A percentile compares a stretch with the other conserved stretches of the same genome.
phyloP scores from a whole-genome alignment of 2,797 vertebrate genomes.

The Pristis pectinata region DNA sequence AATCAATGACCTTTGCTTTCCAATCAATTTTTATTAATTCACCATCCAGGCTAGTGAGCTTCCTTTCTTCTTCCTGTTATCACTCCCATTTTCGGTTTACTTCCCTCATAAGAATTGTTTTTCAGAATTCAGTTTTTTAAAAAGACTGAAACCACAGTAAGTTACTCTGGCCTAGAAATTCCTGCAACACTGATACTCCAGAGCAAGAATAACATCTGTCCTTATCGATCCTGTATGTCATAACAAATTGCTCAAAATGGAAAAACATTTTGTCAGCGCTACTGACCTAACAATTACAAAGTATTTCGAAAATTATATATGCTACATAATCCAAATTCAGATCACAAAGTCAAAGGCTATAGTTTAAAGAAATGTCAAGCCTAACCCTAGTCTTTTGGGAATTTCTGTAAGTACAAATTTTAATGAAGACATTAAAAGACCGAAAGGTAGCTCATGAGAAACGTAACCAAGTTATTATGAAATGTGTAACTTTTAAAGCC shows the following conservation, averaged over 20 bases:
- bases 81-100: neutral
- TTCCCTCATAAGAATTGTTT: neutral
- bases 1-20: neutral
- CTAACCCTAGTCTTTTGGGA: neutral
- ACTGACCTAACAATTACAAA: too few species aligned
- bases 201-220: neutral
- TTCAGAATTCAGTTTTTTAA: neutral
- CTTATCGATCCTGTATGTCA: neutral
- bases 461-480: neutral
- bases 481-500: neutral
- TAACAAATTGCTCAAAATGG: too few species aligned
- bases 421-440: neutral
- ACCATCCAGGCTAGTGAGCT: neutral
- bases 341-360: neutral
- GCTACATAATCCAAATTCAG: neutral
- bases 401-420: neutral
- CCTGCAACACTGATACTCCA: too few species aligned
- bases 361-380: neutral
- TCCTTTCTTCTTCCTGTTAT: neutral
- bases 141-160: neutral
- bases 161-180: neutral
- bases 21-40: neutral
- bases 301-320: neutral
- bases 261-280: too few species aligned
- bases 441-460: neutral